Conservation (phyloP, 2,797 vertebrate genomes). For the Distichodus sexfasciatus region DNA sequence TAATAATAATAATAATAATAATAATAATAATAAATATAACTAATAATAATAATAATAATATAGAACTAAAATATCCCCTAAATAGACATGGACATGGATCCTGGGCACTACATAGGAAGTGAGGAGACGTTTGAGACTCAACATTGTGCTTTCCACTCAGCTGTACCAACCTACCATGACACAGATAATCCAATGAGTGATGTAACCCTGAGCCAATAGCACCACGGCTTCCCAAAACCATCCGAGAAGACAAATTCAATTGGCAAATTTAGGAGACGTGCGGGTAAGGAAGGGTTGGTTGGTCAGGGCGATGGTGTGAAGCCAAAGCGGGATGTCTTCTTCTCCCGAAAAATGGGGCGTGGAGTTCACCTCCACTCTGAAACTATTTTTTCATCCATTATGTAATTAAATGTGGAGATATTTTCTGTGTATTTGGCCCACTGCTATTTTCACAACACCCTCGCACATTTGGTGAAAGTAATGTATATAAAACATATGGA, state of each 20-base stretch:
- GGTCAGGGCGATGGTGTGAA: constrained; percentile 63
- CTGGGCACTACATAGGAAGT: neutral
- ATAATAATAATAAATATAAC: too few relatives aligned
- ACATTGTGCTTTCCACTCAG: neutral
- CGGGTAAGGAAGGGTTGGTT: constrained; percentile 42
- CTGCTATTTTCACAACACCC: too few relatives aligned
- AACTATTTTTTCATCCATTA: too few relatives aligned
- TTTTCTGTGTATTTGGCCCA: too few relatives aligned
- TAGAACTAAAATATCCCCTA: too few relatives aligned
- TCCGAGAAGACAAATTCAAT: constrained; percentile 5
- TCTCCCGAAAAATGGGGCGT: constrained; percentile 47
- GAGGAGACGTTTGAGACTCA: neutral
- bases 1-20: too few relatives aligned
- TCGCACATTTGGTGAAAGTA: too few relatives aligned
- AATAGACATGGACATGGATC: too few relatives aligned
- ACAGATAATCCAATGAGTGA: constrained; percentile 60
- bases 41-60: too few relatives aligned
- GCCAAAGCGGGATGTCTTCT: too few relatives aligned
- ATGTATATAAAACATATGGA: too few relatives aligned
- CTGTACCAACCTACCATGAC: constrained; percentile 60
- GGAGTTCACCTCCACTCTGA: constrained; percentile 61
- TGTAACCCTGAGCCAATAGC: constrained; percentile 59
- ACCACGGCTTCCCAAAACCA: neutral
- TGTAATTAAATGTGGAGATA: too few relatives aligned
- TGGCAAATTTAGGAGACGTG: neutral